Percentiles rank a stretch among this genome's conserved stretches.
These are phyloP conservation scores for Portevinia maculata DNA, from an alignment of 2,888 invertebrate species.

Conservation along the genomic window DNA sequence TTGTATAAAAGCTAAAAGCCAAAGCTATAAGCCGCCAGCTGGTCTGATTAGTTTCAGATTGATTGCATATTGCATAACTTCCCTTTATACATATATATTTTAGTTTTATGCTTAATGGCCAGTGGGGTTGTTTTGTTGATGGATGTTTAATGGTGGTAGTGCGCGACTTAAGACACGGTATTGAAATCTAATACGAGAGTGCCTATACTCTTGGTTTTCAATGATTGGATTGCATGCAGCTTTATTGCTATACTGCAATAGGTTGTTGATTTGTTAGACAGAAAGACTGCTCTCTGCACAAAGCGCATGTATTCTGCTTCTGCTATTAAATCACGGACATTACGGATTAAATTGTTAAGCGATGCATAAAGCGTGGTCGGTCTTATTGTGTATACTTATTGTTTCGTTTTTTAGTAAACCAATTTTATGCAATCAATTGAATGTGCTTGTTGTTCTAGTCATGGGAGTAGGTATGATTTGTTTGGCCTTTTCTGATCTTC, in stretches of 20 bases:
- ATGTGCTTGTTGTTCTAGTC: conserved; percentile 2
- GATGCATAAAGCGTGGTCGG: conserved; percentile 54
- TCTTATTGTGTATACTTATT: conserved; percentile 8
- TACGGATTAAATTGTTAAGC: conserved; percentile 63
- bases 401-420: background rate
- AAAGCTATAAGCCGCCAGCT: conserved; percentile 58
- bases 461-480: conserved; percentile 5
- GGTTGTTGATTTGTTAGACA: conserved; percentile 33
- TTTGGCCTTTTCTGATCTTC: conserved; percentile 29
- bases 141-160: conserved; percentile 4
- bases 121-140: conserved; percentile 8
- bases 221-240: conserved; percentile 50
- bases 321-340: conserved; percentile 64
- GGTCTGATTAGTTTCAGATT: conserved; percentile 72
- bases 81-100: background rate
- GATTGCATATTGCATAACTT: conserved; percentile 72
- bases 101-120: conserved; percentile 10
- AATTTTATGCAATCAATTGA: conserved; percentile 40
- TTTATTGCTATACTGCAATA: conserved; percentile 21
- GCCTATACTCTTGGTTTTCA: conserved; percentile 46
- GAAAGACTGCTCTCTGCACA: conserved; percentile 16
- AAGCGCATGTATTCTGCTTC: conserved; percentile 7
- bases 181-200: conserved; percentile 30
- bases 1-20: conserved; percentile 26
- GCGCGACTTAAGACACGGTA: conserved; percentile 26